Base-by-base conservation (phyloP, 2,888 invertebrate genomes). In the Lypha dubia region DNA sequence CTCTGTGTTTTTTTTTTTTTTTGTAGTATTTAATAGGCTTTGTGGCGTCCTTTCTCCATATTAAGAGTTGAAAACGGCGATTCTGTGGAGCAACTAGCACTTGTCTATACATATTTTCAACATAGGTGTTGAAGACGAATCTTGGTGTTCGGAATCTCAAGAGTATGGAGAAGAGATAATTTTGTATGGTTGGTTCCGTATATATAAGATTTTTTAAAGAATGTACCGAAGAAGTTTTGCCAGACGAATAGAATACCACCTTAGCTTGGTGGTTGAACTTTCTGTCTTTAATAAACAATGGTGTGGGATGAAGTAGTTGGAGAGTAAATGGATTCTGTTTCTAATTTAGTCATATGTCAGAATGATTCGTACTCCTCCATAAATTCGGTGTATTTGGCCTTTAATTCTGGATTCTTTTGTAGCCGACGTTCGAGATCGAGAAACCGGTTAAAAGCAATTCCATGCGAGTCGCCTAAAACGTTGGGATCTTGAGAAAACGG, bases 301-400 rank as follows among this genome's bases (percentile, higher is more conserved):
- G 11, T 58, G 58, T 32, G 58, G n/a, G 32, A 58, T 58, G 17
- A 0, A 58, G 58, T 58, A 58, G 58, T 35, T 58, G 32, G 35
- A n/a, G n/a, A 32, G 4, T 1, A n/a, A 15, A 56, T n/a, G 8
- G n/a, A 35, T 1, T 58, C 17, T 17, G 58, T 58, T 35, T 58
- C 58, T 11, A 32, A 35, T 58, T 35, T 58, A 17, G 58, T 58
- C 58, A 58, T 35, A 17, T 58, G 32, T 35, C 58, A 17, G 8
- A 58, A 17, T 35, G 17, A n/a, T 35, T 58, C 32, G 35, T 58
- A 35, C 28, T 28, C 35, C 5, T 5, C 51, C 51, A 53, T 53
- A 24, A 53, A 53, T 24, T 22, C 22, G 13, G 13, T 24, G 22
- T 53, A 53, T 53, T 53, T 53, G 13, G 24, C 22, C 13, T 53